phyloP scores from a whole-genome alignment of 2,797 vertebrate species.

The Lophius americanus region DNA sequence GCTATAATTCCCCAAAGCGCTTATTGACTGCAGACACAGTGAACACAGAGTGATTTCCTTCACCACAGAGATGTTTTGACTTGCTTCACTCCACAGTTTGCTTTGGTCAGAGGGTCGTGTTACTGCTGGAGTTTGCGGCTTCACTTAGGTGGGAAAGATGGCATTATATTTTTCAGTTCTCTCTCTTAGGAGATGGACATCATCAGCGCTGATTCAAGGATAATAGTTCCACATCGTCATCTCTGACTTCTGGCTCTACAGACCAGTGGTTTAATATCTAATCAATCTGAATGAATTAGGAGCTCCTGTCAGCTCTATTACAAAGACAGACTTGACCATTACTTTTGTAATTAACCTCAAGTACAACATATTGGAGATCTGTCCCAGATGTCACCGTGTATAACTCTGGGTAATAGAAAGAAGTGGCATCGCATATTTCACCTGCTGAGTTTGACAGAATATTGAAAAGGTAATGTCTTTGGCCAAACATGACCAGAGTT shows the following conservation, averaged over 20 bases:
- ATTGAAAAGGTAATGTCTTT: slow-evolving; percentile 62
- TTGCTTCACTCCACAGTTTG: too few species aligned
- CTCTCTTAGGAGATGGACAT: slow-evolving; percentile 6
- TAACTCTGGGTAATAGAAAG: slow-evolving; percentile 61
- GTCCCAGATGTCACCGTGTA: slow-evolving; percentile 55
- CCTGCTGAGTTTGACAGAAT: slow-evolving; percentile 52
- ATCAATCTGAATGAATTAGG: slow-evolving; percentile 70
- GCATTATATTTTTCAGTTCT: too few species aligned
- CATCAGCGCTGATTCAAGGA: slow-evolving; percentile 33
- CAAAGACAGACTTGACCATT: slow-evolving; percentile 71
- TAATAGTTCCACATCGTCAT: slow-evolving; percentile 43
- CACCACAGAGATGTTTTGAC: too few species aligned
- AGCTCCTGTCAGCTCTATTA: slow-evolving; percentile 63
- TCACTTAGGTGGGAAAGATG: too few species aligned
- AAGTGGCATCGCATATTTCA: slow-evolving; percentile 55
- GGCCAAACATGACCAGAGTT: slow-evolving; percentile 59
- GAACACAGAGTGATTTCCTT: too few species aligned
- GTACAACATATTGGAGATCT: slow-evolving; percentile 61
- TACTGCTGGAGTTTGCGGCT: too few species aligned
- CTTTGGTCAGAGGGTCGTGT: too few species aligned
- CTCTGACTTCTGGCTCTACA: slow-evolving; percentile 43
- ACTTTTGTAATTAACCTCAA: slow-evolving; percentile 73
- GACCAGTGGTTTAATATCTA: slow-evolving; percentile 61
- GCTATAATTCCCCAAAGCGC: too few species aligned
- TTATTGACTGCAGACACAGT: too few species aligned